Evolutionary conservation across 2,797 vertebrate genomes (phyloP), one percentile per base, ranked within the genome.

Genomic region (Monodelphis domestica): DNA sequence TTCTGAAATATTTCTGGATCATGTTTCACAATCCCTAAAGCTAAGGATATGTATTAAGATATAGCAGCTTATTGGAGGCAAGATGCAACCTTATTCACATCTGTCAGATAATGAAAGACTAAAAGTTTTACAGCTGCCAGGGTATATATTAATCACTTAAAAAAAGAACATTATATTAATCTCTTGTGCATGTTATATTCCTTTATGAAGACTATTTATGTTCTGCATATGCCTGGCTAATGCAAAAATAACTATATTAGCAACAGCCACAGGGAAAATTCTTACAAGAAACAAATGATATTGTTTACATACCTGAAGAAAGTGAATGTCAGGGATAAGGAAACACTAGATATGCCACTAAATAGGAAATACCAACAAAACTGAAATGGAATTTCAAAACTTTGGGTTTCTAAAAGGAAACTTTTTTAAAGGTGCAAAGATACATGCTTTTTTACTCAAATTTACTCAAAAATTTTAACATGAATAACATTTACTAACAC

Each of bases 131-230:
- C 92, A 96, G 95, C 96, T 97, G 96, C 96, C 96, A 96, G 90
- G 89, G 94, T 91, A 95, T 95, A 97, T 96, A 97, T 96, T 97
- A 97, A 97, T 97, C 97, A 97, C 91, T 89, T 0, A 12, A 87
- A 95, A 93, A 91, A 95, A 87, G 91, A 93, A 97, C 95, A 96
- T 95, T 93, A 91, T 96, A 97, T 97, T 97, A 96, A 97, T 97
- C 96, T 97, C 96, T 88, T 88, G 93, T 96, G 96, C 92, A 95
- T 96, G 93, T 92, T 93, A 53, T 93, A 96, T 94, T 96, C 95
- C 93, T 94, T 94, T 95, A 90, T 95, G 96, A 97, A 90, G 38
- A 24, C 91, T 96, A 54, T 95, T 95, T 95, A 94, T 95, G 87
- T 17, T n/a, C 95, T 3, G 0, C 38, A 84, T 88, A 93, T 94